Evolutionary conservation across 2,113 vertebrate genomes (phyloP), one percentile per base, ranked within the genome.

Genomic region (Garra rufa): DNA sequence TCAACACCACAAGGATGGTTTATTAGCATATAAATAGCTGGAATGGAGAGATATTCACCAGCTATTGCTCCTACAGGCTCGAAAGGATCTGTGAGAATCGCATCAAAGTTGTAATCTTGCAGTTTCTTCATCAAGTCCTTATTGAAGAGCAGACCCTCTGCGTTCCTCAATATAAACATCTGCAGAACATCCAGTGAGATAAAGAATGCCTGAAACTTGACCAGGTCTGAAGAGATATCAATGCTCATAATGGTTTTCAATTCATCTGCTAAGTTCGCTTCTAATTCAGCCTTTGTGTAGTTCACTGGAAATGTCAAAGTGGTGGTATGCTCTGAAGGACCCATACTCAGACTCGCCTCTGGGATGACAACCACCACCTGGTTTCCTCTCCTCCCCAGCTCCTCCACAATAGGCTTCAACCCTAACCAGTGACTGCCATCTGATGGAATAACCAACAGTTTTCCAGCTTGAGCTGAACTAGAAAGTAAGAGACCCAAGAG

Each of bases 351-450:
- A 9, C 59, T 91, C 2, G 83, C 82, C 0, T 95, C 94, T 0
- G 94, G 92, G 9, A 90, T 85, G 2, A 95, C 52, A 0, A 90
- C 91, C 24, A 95, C 74, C 0, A 89, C 67, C 6, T 94, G 44
- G 0, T 96, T 95, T 1, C 94, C 95, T 71, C 83, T 91, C 19
- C 89, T 75, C 0, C 87, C 78, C 7, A 96, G 92, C 19, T 91
- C 89, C 79, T 88, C 82, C 79, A 94, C 80, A 1, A 88, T 74
- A 0, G 75, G 0, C 2, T 28, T 34, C 92, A 95, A 93, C 77
- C 93, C 95, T 14, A 94, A 90, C 94, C 95, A 96, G 83, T 94
- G 95, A 34, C 95, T 96, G 81, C 94, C 95, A 74, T 95, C 95
- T 43, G 88, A 76, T 28, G 94, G 94, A 21, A 95, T 0, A 3